Evolutionary conservation across 2,113 vertebrate species (phyloP).

Genomic region (Carettochelys insculpta): DNA sequence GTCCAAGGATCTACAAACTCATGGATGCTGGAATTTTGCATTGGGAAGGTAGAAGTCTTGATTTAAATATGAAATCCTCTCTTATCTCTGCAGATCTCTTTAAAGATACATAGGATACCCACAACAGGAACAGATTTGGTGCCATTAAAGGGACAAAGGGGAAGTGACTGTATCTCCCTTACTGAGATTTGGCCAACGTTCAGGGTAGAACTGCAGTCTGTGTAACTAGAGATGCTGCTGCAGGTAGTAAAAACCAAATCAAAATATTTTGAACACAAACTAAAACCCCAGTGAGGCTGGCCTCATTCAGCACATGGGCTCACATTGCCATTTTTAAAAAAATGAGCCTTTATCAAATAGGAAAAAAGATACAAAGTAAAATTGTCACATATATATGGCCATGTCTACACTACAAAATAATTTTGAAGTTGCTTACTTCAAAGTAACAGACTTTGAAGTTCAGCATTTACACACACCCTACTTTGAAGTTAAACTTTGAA

Average conservation of each 20-base stretch:
- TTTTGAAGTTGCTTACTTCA: too few species aligned
- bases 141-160: too few species aligned
- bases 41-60: background rate
- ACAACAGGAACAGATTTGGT: rapidly evolving
- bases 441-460: too few species aligned
- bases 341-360: background rate
- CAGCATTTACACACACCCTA: too few species aligned
- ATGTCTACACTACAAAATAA: too few species aligned
- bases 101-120: background rate
- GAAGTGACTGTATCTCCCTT: background rate
- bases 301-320: background rate
- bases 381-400: too few species aligned
- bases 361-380: background rate
- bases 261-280: background rate
- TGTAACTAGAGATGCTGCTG: background rate
- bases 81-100: background rate
- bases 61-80: background rate
- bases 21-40: background rate
- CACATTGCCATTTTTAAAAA: background rate
- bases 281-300: background rate
- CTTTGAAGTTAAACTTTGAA: too few species aligned
- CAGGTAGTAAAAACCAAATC: background rate
- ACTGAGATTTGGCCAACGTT: background rate
- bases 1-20: background rate
- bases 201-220: background rate